phyloP scores from a whole-genome alignment of 2,888 invertebrate species.

The Cecidostiba fungosa region DNA sequence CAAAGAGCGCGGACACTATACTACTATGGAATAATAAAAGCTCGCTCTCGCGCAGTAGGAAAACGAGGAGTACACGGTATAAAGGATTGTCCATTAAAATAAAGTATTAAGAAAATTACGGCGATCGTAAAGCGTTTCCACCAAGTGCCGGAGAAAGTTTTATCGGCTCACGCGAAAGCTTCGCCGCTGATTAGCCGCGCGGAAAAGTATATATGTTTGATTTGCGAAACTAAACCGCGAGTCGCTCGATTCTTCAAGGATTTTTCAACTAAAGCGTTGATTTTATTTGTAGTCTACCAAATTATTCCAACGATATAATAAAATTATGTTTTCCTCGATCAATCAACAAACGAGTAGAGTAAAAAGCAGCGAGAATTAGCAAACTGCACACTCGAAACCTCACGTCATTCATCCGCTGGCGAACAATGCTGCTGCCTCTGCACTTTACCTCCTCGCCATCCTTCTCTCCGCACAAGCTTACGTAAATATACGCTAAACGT shows the following conservation, averaged over 20 bases:
- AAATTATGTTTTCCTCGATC: no score
- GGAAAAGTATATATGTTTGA: not conserved
- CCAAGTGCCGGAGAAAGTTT: not conserved
- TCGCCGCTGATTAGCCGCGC: not conserved
- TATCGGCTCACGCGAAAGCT: not conserved
- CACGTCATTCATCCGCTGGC: not conserved
- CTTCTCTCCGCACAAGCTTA: not conserved
- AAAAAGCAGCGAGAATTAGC: not conserved
- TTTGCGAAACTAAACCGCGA: not conserved
- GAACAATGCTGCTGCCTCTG: not conserved
- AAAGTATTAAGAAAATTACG: conserved; percentile 18
- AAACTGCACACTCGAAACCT: not conserved
- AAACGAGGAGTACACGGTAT: not conserved
- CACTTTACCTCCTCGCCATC: not conserved
- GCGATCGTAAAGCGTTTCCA: not conserved
- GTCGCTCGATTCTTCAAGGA: no score
- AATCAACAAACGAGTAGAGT: no score
- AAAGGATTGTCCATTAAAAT: conserved; percentile 8
- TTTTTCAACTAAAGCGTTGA: no score
- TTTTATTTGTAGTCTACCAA: no score
- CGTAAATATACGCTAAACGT: not conserved
- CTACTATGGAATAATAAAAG: conserved; percentile 12
- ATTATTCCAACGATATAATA: no score
- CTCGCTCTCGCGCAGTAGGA: not conserved
- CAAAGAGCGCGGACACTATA: not conserved